Base-by-base conservation (phyloP, 2,113 vertebrate species). In the Mustelus asterias region DNA sequence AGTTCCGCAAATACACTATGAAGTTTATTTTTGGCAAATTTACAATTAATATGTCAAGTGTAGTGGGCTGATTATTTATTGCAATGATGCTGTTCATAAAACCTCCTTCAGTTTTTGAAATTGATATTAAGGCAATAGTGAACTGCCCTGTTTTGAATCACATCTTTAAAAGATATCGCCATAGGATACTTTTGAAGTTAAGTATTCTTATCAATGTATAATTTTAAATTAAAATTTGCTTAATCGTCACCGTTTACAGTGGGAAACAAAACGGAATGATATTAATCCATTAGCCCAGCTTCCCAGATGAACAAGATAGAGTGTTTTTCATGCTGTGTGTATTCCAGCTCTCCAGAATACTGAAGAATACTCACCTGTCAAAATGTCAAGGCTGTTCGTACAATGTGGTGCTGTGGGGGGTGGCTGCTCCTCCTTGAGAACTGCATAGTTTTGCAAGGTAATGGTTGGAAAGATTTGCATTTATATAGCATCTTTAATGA, bases 11-110 rank as follows among this genome's bases (percentile, higher is more conserved):
- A 90, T 33, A 33, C 22, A 54, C 48, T 60, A 90, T 92, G 88
- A 92, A 92, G 54, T 92, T 92, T 63, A 33, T n/a, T n/a, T 63
- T 58, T n/a, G n/a, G 26, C 88, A 92, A 63, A 92, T 63, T n/a
- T 92, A 92, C 4, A 92, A 92, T 92, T 92, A 26, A 33, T 33
- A 60, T 92, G n/a, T 83, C 11, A 92, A 60, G 6, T 63, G n/a
- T 6, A 29, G 33, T 7, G n/a, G 60, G 54, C 16, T n/a, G 29
- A n/a, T 92, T 44, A 44, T 20, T 83, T 20, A 83, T 3, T 41
- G 16, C 80, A 83, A 83, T 37, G 7, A 41, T 8, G 1, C 16
- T 83, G 37, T 92, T 94, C 65, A 29, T 41, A 70, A 70, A 70
- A 44, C 37, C 65, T 13, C 26, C 18, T 90, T 60, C 26, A 60